Evolutionary conservation across 2,888 invertebrate genomes (phyloP).

Genomic region (Drymonia ruficornis): DNA sequence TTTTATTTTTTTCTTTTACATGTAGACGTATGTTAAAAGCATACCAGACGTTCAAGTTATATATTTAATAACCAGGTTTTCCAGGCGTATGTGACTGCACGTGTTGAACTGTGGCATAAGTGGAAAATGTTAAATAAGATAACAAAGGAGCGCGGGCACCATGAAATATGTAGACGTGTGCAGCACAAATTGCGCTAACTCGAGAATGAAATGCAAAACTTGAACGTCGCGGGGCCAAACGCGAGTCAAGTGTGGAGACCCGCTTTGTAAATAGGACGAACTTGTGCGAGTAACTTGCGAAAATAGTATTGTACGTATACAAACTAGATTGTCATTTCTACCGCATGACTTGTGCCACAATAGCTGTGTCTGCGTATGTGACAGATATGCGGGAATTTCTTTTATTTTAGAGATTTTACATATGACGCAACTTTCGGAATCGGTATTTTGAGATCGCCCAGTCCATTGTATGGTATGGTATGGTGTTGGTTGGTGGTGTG

Average conservation of each 20-base stretch:
- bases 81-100: slow-evolving; percentile 6
- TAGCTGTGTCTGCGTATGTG: slow-evolving; percentile 4
- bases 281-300: slow-evolving; percentile 50
- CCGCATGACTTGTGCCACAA: slow-evolving; percentile 41
- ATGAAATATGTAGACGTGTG: slow-evolving; percentile 68
- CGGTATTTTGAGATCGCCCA: no score
- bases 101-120: slow-evolving; percentile 32
- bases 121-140: slow-evolving; percentile 50
- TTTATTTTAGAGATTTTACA: no score
- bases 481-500: no score
- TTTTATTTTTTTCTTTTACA: no score
- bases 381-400: no score
- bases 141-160: slow-evolving; percentile 51
- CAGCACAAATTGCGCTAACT: slow-evolving; percentile 73
- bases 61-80: background rate
- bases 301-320: slow-evolving; percentile 61
- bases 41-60: no score
- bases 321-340: slow-evolving; percentile 61
- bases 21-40: no score
- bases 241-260: slow-evolving; percentile 64
- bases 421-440: no score
- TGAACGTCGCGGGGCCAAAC: slow-evolving; percentile 64
- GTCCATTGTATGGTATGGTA: no score
- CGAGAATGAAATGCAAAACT: slow-evolving; percentile 54
- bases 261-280: slow-evolving; percentile 50